Conservation (phyloP, 1,140 invertebrate genomes). For the Planococcus citri region DNA sequence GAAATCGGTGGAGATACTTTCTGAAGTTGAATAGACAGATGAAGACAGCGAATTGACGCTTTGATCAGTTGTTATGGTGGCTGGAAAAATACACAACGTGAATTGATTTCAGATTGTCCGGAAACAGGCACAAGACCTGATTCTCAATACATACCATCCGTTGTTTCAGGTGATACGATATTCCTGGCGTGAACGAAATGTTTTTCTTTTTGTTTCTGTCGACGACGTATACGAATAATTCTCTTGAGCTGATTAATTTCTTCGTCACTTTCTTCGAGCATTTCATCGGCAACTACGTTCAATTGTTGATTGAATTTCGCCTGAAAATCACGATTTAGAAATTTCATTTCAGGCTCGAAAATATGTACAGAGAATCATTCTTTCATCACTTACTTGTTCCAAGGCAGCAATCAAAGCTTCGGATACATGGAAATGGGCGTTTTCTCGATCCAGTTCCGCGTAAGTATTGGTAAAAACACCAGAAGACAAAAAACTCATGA, state of each 20-base stretch:
- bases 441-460: constrained; percentile 70
- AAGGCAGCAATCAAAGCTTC: constrained; percentile 75
- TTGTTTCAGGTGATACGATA: not conserved
- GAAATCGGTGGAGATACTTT: constrained; percentile 40
- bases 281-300: constrained; percentile 35
- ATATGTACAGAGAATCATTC: not conserved
- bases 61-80: constrained; percentile 38
- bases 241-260: constrained; percentile 53
- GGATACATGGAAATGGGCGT: constrained; percentile 73
- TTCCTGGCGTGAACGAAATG: not conserved
- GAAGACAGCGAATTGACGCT: constrained; percentile 41
- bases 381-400: constrained; percentile 46
- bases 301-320: constrained; percentile 38
- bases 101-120: not conserved
- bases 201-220: constrained; percentile 40
- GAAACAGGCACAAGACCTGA: not conserved
- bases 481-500: constrained; percentile 59
- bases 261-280: constrained; percentile 50
- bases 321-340: constrained; percentile 26
- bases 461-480: constrained; percentile 54
- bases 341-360: not conserved
- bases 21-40: constrained; percentile 37
- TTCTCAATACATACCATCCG: constrained; percentile 4
- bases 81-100: constrained; percentile 27
- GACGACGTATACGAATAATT: constrained; percentile 44